phyloP scores from a whole-genome alignment of 2,797 vertebrate genomes.

The Schizopygopsis malacanthus region DNA sequence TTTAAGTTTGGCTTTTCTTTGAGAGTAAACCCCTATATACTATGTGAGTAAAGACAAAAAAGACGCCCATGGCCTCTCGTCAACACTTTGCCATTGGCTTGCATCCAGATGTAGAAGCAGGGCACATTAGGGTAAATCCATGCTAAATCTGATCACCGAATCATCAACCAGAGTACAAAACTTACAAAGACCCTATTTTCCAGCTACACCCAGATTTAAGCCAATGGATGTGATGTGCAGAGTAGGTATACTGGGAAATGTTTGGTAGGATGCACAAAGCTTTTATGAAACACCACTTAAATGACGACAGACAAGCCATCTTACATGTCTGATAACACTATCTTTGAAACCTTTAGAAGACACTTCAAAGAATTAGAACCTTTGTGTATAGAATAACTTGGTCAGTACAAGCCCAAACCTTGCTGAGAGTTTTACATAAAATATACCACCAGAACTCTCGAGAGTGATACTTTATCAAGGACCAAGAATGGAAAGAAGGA shows the following conservation, averaged over 20 bases:
- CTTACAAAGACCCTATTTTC: conserved; percentile 41
- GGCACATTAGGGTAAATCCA: conserved; percentile 11
- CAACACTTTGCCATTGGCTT: conserved; percentile 37
- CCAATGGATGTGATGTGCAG: conserved; percentile 41
- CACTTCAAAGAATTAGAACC: conserved; percentile 42
- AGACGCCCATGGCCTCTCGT: conserved; percentile 68
- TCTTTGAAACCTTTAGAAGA: conserved; percentile 51
- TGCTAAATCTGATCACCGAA: background rate
- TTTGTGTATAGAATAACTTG: conserved; percentile 34
- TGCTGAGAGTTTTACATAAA: conserved; percentile 12
- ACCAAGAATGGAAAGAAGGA: conserved; percentile 47
- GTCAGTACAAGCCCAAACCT: conserved; percentile 31
- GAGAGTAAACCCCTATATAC: conserved; percentile 75
- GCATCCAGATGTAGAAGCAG: conserved; percentile 18
- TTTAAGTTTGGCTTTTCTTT: conserved; percentile 75
- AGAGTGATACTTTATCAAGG: conserved; percentile 40
- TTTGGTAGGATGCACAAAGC: conserved; percentile 66
- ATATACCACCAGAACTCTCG: conserved; percentile 20
- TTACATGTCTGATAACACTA: conserved; percentile 45
- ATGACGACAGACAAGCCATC: conserved; percentile 53
- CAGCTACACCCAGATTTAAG: conserved; percentile 36
- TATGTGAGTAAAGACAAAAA: conserved; percentile 63
- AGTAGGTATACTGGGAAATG: conserved; percentile 55
- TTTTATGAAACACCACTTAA: conserved; percentile 56
- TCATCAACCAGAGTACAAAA: conserved; percentile 32